A percentile compares a stretch with the other conserved stretches of the same genome.
Conservation (phyloP, 2,888 invertebrate species). For the Pycnomerus fuliginosus region DNA sequence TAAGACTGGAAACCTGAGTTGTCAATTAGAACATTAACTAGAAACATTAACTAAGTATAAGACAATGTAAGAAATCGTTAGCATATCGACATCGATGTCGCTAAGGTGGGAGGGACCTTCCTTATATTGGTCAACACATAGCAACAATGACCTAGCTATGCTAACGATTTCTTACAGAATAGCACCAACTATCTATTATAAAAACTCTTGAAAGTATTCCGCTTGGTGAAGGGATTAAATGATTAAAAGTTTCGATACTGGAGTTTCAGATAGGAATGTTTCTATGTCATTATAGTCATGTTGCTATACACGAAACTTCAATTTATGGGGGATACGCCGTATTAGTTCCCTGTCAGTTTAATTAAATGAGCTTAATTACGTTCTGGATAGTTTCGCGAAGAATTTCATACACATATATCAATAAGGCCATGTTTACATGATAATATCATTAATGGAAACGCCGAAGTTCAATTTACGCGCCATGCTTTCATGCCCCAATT, state of each 20-base stretch:
- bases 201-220: slow-evolving; percentile 39
- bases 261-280: slow-evolving; percentile 36
- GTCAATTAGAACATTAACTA: too few species aligned
- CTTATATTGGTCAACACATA: too few species aligned
- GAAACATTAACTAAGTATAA: too few species aligned
- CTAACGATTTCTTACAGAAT: too few species aligned
- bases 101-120: too few species aligned
- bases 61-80: too few species aligned
- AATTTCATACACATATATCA: slow-evolving; percentile 48
- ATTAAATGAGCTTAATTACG: slow-evolving; percentile 53
- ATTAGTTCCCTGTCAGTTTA: slow-evolving; percentile 52
- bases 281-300: slow-evolving; percentile 42
- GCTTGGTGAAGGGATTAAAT: slow-evolving; percentile 40
- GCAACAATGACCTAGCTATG: too few species aligned
- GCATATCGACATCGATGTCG: too few species aligned
- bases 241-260: slow-evolving; percentile 41
- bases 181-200: too few species aligned
- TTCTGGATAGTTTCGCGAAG: slow-evolving; percentile 50
- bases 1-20: too few species aligned
- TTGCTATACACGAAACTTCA: slow-evolving; percentile 50
- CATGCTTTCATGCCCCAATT: too few species aligned
- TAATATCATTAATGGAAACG: slow-evolving; percentile 37
- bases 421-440: slow-evolving; percentile 33
- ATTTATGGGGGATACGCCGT: slow-evolving; percentile 49
- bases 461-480: too few species aligned